Base-by-base conservation (phyloP, 2,113 vertebrate genomes). In the Mus spicilegus region DNA sequence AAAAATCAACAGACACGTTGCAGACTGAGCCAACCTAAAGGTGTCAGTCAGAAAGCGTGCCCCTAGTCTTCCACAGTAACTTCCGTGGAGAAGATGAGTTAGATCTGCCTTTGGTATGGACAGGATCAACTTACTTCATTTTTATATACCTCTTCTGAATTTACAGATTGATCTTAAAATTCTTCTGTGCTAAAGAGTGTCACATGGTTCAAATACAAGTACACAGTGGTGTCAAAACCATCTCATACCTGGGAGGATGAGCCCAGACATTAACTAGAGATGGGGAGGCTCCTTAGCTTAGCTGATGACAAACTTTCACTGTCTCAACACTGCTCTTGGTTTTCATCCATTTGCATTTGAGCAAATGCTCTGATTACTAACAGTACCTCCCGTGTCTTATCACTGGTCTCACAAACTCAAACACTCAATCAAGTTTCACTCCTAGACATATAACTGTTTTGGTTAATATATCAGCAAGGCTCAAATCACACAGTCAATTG, bases 301-400 rank as follows among this genome's bases (percentile, higher is more conserved):
- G 69, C 39, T 70, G 46, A 81, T 54, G 70, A 76, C 14, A 78
- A 94, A 94, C 49, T 58, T 92, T 75, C 16, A 63, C 30, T 30
- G 9, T 69, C 61, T 89, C 39, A n/a, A 91, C 94, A 76, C 0
- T 92, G 49, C 36, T 81, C 33, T n/a, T 85, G 46, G 20, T 87
- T 96, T 94, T 63, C 81, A 75, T 17, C 24, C 65, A 46, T 76
- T 24, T 94, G 33, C 58, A 84, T 91, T 95, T 94, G 84, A 95
- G 90, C 58, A 87, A 54, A 80, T 81, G n/a, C 72, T 87, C 36
- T 91, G 69, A 92, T 65, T 81, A 93, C 56, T 73, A 65, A 87
- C 42, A 93, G 54, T 28, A 70, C 24, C 87, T 73, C 20, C 61
- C 51, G 51, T 61, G 39, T 67, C 75, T 94, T 58, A 61, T 85